A percentile compares a stretch with the other conserved stretches of the same genome.
phyloP scores from a whole-genome alignment of 1,140 invertebrate genomes.

The Zaprionus tsacasi region DNA sequence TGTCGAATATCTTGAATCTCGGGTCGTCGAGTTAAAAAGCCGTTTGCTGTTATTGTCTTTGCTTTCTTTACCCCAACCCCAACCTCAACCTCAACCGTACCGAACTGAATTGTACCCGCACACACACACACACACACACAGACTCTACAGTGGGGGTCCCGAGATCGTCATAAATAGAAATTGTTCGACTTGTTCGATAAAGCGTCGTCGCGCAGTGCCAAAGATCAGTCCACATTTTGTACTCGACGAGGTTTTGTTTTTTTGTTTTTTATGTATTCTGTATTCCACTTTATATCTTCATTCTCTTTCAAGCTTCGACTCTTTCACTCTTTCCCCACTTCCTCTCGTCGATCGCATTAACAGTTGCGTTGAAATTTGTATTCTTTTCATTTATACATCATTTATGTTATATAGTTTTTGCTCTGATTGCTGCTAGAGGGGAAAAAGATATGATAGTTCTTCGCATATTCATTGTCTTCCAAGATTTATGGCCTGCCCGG shows the following conservation, averaged over 20 bases:
- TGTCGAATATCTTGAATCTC: slow-evolving; percentile 18
- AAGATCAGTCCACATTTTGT: slow-evolving; percentile 33
- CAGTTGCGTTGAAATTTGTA: slow-evolving; percentile 63
- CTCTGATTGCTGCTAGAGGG: slow-evolving; percentile 51
- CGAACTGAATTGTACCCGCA: background rate
- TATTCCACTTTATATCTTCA: slow-evolving; percentile 8
- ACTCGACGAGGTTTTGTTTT: slow-evolving; percentile 8
- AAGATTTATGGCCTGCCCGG: background rate
- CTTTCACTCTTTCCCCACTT: slow-evolving; percentile 5
- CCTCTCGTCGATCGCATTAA: slow-evolving; percentile 50
- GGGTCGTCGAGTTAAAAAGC: slow-evolving; percentile 22
- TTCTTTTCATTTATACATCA: slow-evolving; percentile 40
- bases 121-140: slow-evolving; percentile 16
- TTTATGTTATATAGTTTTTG: slow-evolving; percentile 31
- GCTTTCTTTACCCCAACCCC: slow-evolving; percentile 30
- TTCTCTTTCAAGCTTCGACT: slow-evolving; percentile 1
- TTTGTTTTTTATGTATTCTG: background rate
- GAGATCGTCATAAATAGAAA: slow-evolving; percentile 44
- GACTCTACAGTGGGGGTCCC: slow-evolving; percentile 40
- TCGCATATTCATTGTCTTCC: slow-evolving; percentile 46
- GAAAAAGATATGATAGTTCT: slow-evolving; percentile 24
- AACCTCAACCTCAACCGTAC: slow-evolving; percentile 22
- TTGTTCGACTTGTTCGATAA: slow-evolving; percentile 38
- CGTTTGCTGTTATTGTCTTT: slow-evolving; percentile 18
- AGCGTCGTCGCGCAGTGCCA: slow-evolving; percentile 29